These are phyloP conservation scores for Monopis laevigella DNA, from an alignment of 2,888 invertebrate species.

Conservation along the genomic window DNA sequence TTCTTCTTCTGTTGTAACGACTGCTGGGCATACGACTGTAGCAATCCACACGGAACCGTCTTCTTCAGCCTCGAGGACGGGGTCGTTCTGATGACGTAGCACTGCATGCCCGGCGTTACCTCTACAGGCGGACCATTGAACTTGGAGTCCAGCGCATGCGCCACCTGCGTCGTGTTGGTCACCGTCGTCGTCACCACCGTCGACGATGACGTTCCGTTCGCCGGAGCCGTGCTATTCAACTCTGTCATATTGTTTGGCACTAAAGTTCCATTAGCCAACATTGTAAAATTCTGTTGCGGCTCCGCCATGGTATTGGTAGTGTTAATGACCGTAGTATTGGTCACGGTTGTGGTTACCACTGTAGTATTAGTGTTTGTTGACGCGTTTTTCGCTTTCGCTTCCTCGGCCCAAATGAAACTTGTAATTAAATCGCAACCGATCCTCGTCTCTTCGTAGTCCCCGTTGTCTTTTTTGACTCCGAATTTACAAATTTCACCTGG, in stretches of 20 bases:
- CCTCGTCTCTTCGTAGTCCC: slow-evolving; percentile 51
- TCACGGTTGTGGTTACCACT: slow-evolving; percentile 35
- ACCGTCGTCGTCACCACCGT: slow-evolving; percentile 33
- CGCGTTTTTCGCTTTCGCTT: slow-evolving; percentile 19
- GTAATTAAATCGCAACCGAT: slow-evolving; percentile 51
- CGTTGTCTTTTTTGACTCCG: slow-evolving; percentile 45
- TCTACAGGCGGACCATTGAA: slow-evolving; percentile 34
- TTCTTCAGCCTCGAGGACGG: slow-evolving; percentile 36
- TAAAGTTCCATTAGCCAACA: slow-evolving; percentile 45
- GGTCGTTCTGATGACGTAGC: slow-evolving; percentile 40
- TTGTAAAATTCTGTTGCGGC: slow-evolving; percentile 24
- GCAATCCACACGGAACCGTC: slow-evolving; percentile 40
- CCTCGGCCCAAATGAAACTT: slow-evolving; percentile 43
- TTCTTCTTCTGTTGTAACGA: slow-evolving; percentile 22
- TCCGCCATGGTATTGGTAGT: slow-evolving; percentile 26
- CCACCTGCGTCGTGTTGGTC: slow-evolving; percentile 38
- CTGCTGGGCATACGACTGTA: slow-evolving; percentile 46
- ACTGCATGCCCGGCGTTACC: slow-evolving; percentile 51
- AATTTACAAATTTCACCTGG: slow-evolving; percentile 52
- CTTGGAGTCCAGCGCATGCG: slow-evolving; percentile 51
- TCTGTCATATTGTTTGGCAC: slow-evolving; percentile 32
- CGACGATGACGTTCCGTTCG: slow-evolving; percentile 26
- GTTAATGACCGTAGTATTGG: slow-evolving; percentile 43
- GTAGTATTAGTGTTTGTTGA: slow-evolving; percentile 25
- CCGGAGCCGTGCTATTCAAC: slow-evolving; percentile 2